Base-by-base conservation (phyloP, 1,140 invertebrate genomes). In the Lasioglossum baleicum region DNA sequence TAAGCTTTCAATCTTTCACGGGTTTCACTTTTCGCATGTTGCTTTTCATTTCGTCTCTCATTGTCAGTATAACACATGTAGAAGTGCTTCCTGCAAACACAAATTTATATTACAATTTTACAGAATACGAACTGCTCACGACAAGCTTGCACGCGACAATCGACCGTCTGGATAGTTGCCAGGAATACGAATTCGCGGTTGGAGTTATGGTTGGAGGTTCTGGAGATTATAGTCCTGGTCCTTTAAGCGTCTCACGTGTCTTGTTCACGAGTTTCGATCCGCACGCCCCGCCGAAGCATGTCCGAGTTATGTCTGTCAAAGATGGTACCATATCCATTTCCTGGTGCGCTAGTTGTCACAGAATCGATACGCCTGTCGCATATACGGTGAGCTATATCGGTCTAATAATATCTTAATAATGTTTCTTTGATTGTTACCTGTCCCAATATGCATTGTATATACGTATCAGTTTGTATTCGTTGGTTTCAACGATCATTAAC, bases 141-240 rank as follows among this genome's bases (percentile, higher is more conserved):
- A 92, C 90, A 2, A 93, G 95, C 70, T 93, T 94, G 2, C 94
- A 94, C 3, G 91, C 94, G 2, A 93, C 94, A 1, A 92, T 97
- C 10, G 92, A 94, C 20, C 91, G 95, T 80, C 89, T 98, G 79
- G 94, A 95, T 67, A 94, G 96, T 4, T 97, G 97, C 87, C 95
- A 96, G 84, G 94, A 92, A 0, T 97, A 97, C 86, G 87, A 95
- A 17, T 95, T 97, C 88, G 94, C 94, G 13, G 95, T 97, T n/a
- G 96, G 95, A 0, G 88, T 97, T 88, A 94, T 94, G 11, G 95
- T 97, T n/a, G 96, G 95, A 0, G 88, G 97, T 2, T 91, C 61
- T 6, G 85, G 95, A 51, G 94, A 94, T 15, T 91, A 93, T 11
- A 95, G 95, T 0, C 88, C 93, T 48, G 97, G 97, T 7, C 96